Percentiles rank a stretch among this genome's conserved stretches.
Conservation (phyloP, 2,113 vertebrate species). For the Sakesphorus luctuosus region DNA sequence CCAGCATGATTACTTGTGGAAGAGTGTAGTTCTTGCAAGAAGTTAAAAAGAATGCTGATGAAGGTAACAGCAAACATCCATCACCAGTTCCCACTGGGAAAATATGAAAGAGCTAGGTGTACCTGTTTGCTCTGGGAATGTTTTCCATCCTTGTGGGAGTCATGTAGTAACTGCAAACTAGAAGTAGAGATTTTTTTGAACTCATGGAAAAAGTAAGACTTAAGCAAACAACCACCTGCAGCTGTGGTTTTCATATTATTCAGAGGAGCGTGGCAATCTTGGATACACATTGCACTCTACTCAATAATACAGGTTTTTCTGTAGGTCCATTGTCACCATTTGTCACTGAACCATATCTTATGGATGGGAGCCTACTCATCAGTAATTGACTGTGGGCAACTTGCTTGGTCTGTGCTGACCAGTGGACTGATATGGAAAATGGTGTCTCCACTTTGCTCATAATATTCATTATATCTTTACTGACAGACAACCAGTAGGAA, state of each 20-base stretch:
- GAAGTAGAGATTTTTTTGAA: neutral
- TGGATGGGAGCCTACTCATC: neutral
- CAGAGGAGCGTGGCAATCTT: neutral
- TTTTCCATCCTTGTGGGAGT: neutral
- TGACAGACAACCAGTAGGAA: neutral
- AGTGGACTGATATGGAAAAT: neutral
- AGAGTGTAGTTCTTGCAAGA: neutral
- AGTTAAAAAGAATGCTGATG: neutral
- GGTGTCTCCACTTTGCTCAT: neutral
- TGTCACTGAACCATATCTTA: neutral
- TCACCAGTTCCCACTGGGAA: neutral
- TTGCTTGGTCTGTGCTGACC: neutral
- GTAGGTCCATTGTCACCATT: neutral
- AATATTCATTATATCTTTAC: accelerated
- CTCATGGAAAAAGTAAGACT: neutral
- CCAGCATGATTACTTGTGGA: neutral
- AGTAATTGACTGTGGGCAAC: neutral
- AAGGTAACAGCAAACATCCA: neutral
- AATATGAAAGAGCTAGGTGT: neutral
- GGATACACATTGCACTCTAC: neutral
- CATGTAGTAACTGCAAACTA: neutral
- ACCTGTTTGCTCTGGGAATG: neutral
- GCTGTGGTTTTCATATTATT: neutral
- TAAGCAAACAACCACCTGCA: neutral
- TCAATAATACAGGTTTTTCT: neutral